Percentiles rank a stretch among this genome's conserved stretches.
Conservation (phyloP, 1,140 invertebrate genomes). For the Andrena cerasifolii region DNA sequence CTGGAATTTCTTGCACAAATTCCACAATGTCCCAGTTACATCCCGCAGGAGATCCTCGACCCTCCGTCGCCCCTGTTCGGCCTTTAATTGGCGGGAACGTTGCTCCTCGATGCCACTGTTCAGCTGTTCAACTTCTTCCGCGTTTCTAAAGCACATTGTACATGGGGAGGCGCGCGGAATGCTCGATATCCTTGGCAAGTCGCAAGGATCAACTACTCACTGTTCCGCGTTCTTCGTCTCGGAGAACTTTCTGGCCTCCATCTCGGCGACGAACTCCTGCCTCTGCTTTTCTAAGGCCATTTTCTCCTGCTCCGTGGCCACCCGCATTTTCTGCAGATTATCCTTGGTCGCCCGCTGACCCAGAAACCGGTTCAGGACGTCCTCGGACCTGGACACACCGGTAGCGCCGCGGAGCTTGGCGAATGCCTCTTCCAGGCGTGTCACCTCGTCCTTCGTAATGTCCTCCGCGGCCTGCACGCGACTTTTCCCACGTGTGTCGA, state of each 20-base stretch:
- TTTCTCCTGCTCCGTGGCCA: slow-evolving; percentile 88
- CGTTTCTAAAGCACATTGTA: slow-evolving; percentile 82
- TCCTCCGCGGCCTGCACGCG: slow-evolving; percentile 65
- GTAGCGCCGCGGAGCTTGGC: slow-evolving; percentile 88
- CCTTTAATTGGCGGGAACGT: slow-evolving; percentile 74
- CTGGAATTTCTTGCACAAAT: slow-evolving; percentile 72
- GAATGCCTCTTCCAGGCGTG: slow-evolving; percentile 86
- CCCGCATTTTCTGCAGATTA: slow-evolving; percentile 86
- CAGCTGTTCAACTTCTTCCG: slow-evolving; percentile 85
- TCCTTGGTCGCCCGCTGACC: slow-evolving; percentile 87
- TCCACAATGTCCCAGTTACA: slow-evolving; percentile 69
- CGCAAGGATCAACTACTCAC: slow-evolving; percentile 81
- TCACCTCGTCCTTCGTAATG: slow-evolving; percentile 75
- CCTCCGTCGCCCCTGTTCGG: slow-evolving; percentile 79
- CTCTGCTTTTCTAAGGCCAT: slow-evolving; percentile 86
- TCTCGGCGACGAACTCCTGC: slow-evolving; percentile 86
- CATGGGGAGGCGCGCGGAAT: neutral
- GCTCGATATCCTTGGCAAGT: no score
- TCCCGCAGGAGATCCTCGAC: slow-evolving; percentile 76
- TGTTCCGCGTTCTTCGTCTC: slow-evolving; percentile 90
- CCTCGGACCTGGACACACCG: slow-evolving; percentile 87
- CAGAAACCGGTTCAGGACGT: slow-evolving; percentile 88
- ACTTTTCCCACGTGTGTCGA: slow-evolving; percentile 57
- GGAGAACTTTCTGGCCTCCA: slow-evolving; percentile 90
- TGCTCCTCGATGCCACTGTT: slow-evolving; percentile 84